Conservation (phyloP, 2,113 vertebrate genomes). For the Lonchura striata region DNA sequence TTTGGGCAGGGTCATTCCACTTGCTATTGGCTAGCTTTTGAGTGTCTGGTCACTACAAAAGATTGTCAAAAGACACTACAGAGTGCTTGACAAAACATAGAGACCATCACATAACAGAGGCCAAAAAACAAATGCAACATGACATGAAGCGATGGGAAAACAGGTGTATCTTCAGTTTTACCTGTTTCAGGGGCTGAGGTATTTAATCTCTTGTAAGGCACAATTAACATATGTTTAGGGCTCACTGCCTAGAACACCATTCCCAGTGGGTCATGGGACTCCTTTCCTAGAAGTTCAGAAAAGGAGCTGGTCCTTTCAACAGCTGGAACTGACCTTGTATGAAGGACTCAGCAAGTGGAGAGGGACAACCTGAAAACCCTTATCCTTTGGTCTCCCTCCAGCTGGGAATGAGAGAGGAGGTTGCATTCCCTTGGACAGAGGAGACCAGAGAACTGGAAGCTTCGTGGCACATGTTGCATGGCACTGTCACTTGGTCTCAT, state of each 20-base stretch:
- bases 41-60: background rate
- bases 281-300: background rate
- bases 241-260: background rate
- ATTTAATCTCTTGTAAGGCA: background rate
- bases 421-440: background rate
- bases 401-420: background rate
- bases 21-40: background rate
- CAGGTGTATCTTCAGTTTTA: background rate
- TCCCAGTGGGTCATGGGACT: background rate
- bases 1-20: background rate
- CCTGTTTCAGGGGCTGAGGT: background rate
- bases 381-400: background rate
- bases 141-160: background rate
- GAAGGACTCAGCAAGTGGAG: background rate
- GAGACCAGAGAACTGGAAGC: background rate
- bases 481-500: background rate
- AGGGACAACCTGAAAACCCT: background rate
- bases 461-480: background rate
- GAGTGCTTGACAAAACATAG: background rate
- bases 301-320: background rate
- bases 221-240: background rate
- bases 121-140: accelerated
- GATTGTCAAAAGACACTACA: background rate
- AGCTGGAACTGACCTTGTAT: background rate
- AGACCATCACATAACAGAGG: background rate